A percentile compares a stretch with the other conserved stretches of the same genome.
These are phyloP conservation scores for Paramuricea clavata DNA, from an alignment of 92 coral and sea anemone species.

Conservation along the genomic window DNA sequence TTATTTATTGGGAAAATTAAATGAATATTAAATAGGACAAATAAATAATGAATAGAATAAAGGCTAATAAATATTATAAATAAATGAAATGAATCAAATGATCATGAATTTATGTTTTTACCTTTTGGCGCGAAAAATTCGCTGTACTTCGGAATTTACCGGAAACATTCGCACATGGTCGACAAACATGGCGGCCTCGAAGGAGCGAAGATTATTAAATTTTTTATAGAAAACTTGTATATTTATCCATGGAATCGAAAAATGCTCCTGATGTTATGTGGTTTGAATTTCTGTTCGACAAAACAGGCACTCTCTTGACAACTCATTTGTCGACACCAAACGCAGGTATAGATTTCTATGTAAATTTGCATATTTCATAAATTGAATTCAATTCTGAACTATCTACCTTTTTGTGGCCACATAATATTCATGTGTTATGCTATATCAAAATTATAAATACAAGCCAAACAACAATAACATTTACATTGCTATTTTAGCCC, in stretches of 20 bases:
- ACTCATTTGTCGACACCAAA: slow-evolving; percentile 67
- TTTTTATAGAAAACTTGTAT: too few relatives aligned
- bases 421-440: background rate
- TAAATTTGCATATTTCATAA: background rate
- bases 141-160: too few relatives aligned
- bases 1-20: too few relatives aligned
- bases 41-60: too few relatives aligned
- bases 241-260: slow-evolving; percentile 31
- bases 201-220: too few relatives aligned
- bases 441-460: background rate
- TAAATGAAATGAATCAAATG: too few relatives aligned
- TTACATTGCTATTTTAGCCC: slow-evolving; percentile 71
- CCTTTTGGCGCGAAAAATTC: background rate
- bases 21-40: too few relatives aligned
- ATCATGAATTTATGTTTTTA: background rate
- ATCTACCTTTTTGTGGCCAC: too few relatives aligned
- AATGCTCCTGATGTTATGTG: slow-evolving; percentile 53
- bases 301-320: slow-evolving; percentile 69
- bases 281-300: slow-evolving; percentile 87
- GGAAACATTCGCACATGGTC: background rate
- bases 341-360: slow-evolving; percentile 65
- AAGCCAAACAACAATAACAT: too few relatives aligned
- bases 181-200: slow-evolving; percentile 12
- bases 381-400: too few relatives aligned
- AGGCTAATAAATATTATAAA: too few relatives aligned